These are phyloP conservation scores for Tauraco erythrolophus DNA, from an alignment of 2,113 vertebrate species.

Conservation along the genomic window DNA sequence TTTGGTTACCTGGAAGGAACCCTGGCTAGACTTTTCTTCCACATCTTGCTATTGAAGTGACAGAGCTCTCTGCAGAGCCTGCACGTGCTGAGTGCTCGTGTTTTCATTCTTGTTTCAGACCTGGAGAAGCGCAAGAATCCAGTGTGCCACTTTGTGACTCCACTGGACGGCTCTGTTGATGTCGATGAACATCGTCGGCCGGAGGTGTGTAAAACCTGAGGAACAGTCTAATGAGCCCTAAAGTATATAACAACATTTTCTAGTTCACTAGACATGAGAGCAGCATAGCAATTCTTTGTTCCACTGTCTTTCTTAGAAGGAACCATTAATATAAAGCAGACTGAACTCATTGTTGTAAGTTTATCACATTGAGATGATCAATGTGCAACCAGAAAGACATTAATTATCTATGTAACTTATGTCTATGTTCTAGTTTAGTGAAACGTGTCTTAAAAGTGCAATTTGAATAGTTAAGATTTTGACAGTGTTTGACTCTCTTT, in stretches of 20 bases:
- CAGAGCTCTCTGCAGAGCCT: neutral
- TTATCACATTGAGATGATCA: neutral
- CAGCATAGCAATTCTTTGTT: neutral
- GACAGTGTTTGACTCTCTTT: neutral
- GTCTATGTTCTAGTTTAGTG: neutral
- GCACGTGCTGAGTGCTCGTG: accelerated
- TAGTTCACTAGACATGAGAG: neutral
- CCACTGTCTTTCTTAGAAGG: neutral
- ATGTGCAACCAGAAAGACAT: neutral
- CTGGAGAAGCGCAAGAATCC: conserved; percentile 95
- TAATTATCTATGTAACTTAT: neutral
- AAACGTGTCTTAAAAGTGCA: neutral
- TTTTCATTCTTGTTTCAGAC: conserved; percentile 75
- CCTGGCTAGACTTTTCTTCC: neutral
- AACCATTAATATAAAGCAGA: neutral
- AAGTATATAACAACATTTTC: neutral
- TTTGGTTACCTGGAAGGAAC: neutral
- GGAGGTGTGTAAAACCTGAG: conserved; percentile 78
- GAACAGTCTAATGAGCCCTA: neutral
- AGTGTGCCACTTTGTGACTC: conserved; percentile 95
- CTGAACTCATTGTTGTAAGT: neutral
- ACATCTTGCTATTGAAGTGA: neutral
- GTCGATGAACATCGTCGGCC: conserved; percentile 87
- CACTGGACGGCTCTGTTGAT: conserved; percentile 89
- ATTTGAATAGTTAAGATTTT: neutral